Evolutionary conservation across 23 tunicate genomes (phyloP), one percentile per base, ranked within the genome.

Genomic region (Styela plicata): DNA sequence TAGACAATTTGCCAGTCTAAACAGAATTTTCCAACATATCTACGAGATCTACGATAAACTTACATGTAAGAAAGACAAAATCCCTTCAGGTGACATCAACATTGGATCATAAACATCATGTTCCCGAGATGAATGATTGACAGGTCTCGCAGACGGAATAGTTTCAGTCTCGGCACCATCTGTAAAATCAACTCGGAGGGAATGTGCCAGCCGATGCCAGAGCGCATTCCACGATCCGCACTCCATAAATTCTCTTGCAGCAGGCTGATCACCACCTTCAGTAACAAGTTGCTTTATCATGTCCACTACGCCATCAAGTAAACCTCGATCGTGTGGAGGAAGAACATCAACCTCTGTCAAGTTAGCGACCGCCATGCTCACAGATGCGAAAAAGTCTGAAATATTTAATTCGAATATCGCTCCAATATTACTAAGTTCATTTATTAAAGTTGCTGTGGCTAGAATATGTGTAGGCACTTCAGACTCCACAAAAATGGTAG

Each of bases 211-310:
- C 31, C 96, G 36, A 76, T 90, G 87, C 96, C 96, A 90, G 79
- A 90, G 73, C 1, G 96, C 86, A 28, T 80, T 90, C 96, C 96
- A 90, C n/a, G 83, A 77, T 28, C 96, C 96, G 36, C 89, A 85
- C 34, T 74, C 73, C 74, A 90, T 34, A 57, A 90, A 82, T 34
- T 83, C 89, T 21, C 22, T 31, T 0, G 83, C 84, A n/a, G 96
- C 70, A n/a, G 53, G 86, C 1, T 36, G 65, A 3, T 85, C 78
- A 10, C 81, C 81, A 33, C 83, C 68, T 18, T 84, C 88, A 1
- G 74, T 85, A 10, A 90, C 83, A 23, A 85, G 31, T 33, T 90
- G 89, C 57, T 70, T 66, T 35, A 82, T 71, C 96, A 90, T 90
- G 20, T 85, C 96, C 1, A 90, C 78, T 2, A 78, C 96, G 32